Evolutionary conservation across 2,888 invertebrate genomes (phyloP).

Genomic region (Myopa testacea): DNA sequence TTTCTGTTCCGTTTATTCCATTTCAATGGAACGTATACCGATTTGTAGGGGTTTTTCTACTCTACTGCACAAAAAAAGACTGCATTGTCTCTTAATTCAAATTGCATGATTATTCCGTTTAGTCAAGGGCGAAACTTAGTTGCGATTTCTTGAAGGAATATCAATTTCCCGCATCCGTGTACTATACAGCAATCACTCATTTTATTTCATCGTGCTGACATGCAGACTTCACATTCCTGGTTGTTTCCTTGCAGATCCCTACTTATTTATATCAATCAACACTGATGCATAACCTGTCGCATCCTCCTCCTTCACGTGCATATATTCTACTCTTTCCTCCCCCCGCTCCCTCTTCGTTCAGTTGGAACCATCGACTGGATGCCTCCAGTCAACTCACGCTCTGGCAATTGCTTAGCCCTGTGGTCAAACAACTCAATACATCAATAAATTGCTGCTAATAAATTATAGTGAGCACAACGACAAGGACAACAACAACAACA

Average conservation of each 20-base stretch:
- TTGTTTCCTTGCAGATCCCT: background rate
- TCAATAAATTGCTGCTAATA: slow-evolving; percentile 40
- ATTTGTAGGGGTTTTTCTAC: too few relatives aligned
- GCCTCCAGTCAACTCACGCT: slow-evolving; percentile 13
- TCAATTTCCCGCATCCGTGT: too few relatives aligned
- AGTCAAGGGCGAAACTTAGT: too few relatives aligned
- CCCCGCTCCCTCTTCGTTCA: slow-evolving; percentile 19
- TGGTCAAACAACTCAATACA: slow-evolving; percentile 60
- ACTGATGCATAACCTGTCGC: slow-evolving; percentile 7
- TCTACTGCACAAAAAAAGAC: too few relatives aligned
- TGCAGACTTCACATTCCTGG: background rate
- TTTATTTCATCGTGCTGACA: background rate
- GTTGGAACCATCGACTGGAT: too few relatives aligned
- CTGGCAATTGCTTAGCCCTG: slow-evolving; percentile 44
- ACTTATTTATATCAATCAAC: slow-evolving; percentile 21
- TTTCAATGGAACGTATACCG: too few relatives aligned
- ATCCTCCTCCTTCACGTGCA: background rate
- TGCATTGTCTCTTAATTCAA: too few relatives aligned
- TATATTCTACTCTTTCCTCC: slow-evolving; percentile 3
- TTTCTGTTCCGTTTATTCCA: too few relatives aligned
- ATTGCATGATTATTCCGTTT: too few relatives aligned
- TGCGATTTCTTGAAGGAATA: too few relatives aligned
- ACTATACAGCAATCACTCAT: too few relatives aligned
- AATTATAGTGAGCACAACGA: slow-evolving; percentile 19
- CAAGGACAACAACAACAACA: too few relatives aligned